Evolutionary conservation across 2,888 invertebrate genomes (phyloP), one percentile per base, ranked within the genome.

Genomic region (Imbricaverruca yamaguchii): DNA sequence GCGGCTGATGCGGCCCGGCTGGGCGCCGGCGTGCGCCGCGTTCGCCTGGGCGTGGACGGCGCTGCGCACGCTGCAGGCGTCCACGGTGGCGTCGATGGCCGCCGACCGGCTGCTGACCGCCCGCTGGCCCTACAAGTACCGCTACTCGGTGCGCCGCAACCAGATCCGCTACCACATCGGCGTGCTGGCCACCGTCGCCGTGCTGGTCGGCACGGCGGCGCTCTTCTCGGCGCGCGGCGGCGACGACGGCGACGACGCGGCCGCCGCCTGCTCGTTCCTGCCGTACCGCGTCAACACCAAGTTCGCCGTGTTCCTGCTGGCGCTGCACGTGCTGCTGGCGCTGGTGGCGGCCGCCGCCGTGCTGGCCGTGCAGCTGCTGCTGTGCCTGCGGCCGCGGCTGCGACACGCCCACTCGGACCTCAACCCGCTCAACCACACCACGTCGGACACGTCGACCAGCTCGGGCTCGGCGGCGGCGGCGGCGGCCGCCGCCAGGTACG

Each of bases 151-250:
- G 13, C 83, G 86, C 10, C 86, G 88, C 18, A 85, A 89, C 81
- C 86, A 86, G 81, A 85, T 86, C 61, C 84, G 86, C 61, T 90
- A 90, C 84, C 90, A 90, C 84, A 84, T 90, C 81, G 89, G 88
- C 81, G 89, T 89, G 80, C 85, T 90, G 82, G 89, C 89, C 15
- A 88, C 89, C 25, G 85, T 90, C 57, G 89, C 89, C 83, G 87
- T 88, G 4, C 88, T 90, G 85, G 89, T 90, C 4, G 90, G 90
- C 0, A 88, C 89, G 0, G 90, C 90, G 21, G 89, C 89, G 25
- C 87, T 90, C 39, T 74, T 74, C 86, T 90, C 82, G 89, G 89
- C 2, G 84, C 39, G 39, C 39, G 86, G 80, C 80, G 59, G 59
- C 77, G 65, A 80, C 84, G 21, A 79, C 82, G 84, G 18, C 83